Conservation (phyloP, 2,113 vertebrate genomes). For the Gadus chalcogrammus region DNA sequence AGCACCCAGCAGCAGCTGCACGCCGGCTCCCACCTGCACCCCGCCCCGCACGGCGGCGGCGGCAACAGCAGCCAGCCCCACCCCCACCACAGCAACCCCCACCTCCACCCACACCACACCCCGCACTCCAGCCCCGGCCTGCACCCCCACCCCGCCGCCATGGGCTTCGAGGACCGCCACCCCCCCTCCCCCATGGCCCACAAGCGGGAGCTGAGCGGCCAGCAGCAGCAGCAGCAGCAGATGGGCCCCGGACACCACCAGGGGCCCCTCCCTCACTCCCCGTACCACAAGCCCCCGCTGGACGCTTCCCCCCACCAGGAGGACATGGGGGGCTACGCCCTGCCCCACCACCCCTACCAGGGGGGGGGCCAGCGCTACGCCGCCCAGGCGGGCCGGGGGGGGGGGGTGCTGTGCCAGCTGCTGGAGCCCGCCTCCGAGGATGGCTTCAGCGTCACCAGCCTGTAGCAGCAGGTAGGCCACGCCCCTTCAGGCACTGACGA, state of each 20-base stretch:
- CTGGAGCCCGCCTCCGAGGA: slow-evolving; percentile 92
- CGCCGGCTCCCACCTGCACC: slow-evolving; percentile 44
- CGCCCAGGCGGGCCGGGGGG: slow-evolving; percentile 82
- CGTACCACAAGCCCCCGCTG: slow-evolving; percentile 73
- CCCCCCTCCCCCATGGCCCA: slow-evolving; percentile 75
- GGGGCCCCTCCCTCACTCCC: slow-evolving; percentile 58
- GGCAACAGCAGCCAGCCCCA: slow-evolving; percentile 38
- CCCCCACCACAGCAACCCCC: slow-evolving; percentile 39
- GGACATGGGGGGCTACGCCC: slow-evolving; percentile 85
- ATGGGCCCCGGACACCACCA: slow-evolving; percentile 75
- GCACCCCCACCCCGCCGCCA: slow-evolving; percentile 50
- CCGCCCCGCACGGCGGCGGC: slow-evolving; percentile 31
- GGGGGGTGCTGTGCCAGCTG: slow-evolving; percentile 92
- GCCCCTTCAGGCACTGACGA: neutral
- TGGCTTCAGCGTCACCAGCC: slow-evolving; percentile 98
- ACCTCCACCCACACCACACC: slow-evolving; percentile 42
- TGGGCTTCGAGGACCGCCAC: slow-evolving; percentile 83
- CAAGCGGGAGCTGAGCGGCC: slow-evolving; percentile 82
- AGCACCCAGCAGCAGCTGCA: slow-evolving; percentile 34
- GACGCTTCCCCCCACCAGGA: slow-evolving; percentile 89
- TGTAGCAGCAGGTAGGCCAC: slow-evolving; percentile 86
- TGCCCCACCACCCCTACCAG: slow-evolving; percentile 84
- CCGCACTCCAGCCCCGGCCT: slow-evolving; percentile 47
- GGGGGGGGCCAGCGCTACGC: slow-evolving; percentile 80
- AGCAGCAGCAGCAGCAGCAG: slow-evolving; percentile 28